These are phyloP conservation scores for Anguilla rostrata DNA, from an alignment of 2,113 vertebrate species.

Conservation along the genomic window DNA sequence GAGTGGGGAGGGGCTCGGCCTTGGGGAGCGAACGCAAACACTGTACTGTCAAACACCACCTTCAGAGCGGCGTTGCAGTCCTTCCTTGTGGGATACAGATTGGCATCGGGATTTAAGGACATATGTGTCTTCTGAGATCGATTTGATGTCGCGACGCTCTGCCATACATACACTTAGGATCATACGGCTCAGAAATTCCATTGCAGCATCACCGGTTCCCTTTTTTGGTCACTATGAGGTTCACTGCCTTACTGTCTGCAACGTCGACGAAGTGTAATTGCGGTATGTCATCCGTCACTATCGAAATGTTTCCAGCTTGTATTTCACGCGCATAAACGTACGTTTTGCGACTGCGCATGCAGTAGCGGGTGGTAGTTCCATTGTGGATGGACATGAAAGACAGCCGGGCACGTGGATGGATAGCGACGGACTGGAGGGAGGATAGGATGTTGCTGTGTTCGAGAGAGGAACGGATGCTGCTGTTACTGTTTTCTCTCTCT, in stretches of 20 bases:
- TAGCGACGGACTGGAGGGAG: neutral
- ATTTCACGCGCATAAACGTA: neutral
- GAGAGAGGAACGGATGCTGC: neutral
- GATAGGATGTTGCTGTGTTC: neutral
- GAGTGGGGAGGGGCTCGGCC: slow-evolving; percentile 43
- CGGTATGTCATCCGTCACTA: slow-evolving; percentile 35
- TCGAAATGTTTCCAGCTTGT: neutral
- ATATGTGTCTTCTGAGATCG: slow-evolving; percentile 18
- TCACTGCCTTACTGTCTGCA: neutral
- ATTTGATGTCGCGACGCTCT: slow-evolving; percentile 3
- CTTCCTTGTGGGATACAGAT: slow-evolving; percentile 22
- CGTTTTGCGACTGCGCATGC: neutral
- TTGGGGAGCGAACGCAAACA: slow-evolving; percentile 36
- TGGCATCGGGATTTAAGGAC: neutral
- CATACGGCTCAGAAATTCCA: neutral
- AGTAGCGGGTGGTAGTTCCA: neutral
- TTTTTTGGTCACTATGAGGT: slow-evolving; percentile 36
- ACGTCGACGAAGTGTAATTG: slow-evolving; percentile 1
- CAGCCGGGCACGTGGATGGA: neutral
- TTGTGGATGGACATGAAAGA: neutral
- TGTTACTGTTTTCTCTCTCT: neutral
- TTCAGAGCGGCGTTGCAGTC: slow-evolving; percentile 37
- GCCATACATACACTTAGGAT: neutral
- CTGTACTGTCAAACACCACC: slow-evolving; percentile 18
- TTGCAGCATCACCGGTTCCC: slow-evolving; percentile 19